Evolutionary conservation across 2,797 vertebrate species (phyloP), one percentile per base, ranked within the genome.

Genomic region (Sitta carolinensis): DNA sequence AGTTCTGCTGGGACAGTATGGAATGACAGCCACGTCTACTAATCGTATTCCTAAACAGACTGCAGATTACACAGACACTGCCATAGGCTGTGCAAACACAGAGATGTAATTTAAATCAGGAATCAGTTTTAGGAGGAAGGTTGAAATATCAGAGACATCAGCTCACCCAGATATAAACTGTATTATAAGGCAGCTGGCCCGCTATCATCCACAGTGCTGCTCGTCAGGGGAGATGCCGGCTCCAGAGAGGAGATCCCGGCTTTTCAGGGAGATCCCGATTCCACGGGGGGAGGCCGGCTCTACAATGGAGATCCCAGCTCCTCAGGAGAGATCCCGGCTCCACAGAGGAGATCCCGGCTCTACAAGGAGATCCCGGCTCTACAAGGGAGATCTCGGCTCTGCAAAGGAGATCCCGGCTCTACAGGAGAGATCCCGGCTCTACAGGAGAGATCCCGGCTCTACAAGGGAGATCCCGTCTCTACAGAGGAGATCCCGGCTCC

Each of bases 191-290:
- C 52, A 38, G 27, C 57, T 7, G 34, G 19, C 14, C 43, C 1
- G 32, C 2, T 16, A 11, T 5, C 32, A 8, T 3, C 18, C 30
- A 25, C 50, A 15, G 16, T 0, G 29, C 61, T 9, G 68, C 51
- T 30, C n/a, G 8, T n/a, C 29, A 29, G 40, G 13, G 27, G 14
- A 57, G 16, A 38, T 5, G 5, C 27, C 10, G 6, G 40, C 29
- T 68, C 9, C 4, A 1, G 6, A 6, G 4, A 3, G 29, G 21
- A 40, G 15, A 26, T 14, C 13, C 16, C 30, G 4, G 29, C 19
- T 68, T 19, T 26, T 7, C 5, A 11, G 13, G 29, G 21, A 40
- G 15, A 26, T 14, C 13, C 16, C 30, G 4, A 21, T 5, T 36
- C 20, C 3, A 1, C 47, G 14, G 5, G 14, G 19, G 20, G 6